A percentile compares a stretch with the other conserved stretches of the same genome.
Evolutionary conservation across 1,140 invertebrate genomes (phyloP).

Genomic region (Ceratosolen fusciceps): DNA sequence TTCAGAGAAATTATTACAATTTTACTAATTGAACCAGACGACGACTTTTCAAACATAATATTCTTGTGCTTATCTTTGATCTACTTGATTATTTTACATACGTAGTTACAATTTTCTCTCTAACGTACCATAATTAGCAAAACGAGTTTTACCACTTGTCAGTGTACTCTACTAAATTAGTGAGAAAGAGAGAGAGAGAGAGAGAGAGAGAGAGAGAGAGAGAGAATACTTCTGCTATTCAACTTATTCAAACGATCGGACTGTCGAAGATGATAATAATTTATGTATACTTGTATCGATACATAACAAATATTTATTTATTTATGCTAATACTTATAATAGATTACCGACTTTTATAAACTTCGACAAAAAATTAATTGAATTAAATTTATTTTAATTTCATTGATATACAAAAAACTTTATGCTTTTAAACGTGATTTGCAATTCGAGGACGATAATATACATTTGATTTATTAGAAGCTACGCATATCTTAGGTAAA

Average conservation of each 20-base stretch:
- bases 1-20: constrained; percentile 3
- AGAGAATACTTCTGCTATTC: background rate
- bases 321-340: background rate
- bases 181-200: background rate
- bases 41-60: constrained; percentile 29
- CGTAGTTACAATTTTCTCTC: constrained; percentile 40
- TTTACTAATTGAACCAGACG: constrained; percentile 30
- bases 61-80: constrained; percentile 26
- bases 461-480: too few species aligned
- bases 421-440: background rate
- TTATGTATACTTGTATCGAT: background rate
- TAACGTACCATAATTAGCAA: constrained; percentile 33
- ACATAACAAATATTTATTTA: constrained; percentile 6
- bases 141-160: constrained; percentile 39
- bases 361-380: too few species aligned
- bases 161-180: background rate
- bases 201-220: background rate
- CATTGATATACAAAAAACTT: too few species aligned
- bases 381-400: too few species aligned
- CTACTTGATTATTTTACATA: constrained; percentile 41
- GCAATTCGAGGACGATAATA: background rate
- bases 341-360: background rate
- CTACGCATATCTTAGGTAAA: too few species aligned
- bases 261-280: constrained; percentile 14
- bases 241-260: constrained; percentile 17